phyloP scores from a whole-genome alignment of 1,140 invertebrate genomes.

The Teleogryllus occipitalis region DNA sequence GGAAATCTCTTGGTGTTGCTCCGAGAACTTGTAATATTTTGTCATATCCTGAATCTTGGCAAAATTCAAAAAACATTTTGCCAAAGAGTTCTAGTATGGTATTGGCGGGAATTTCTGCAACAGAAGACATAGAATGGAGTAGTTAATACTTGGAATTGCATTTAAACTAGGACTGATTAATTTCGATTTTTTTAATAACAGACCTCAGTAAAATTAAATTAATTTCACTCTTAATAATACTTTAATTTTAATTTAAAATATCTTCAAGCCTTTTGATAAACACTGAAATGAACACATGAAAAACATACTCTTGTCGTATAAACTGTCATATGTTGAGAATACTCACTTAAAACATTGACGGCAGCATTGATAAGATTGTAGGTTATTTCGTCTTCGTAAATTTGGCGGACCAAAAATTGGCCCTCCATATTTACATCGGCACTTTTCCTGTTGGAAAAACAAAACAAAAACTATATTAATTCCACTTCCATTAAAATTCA shows the following conservation, averaged over 20 bases:
- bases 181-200: neutral
- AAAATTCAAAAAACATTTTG: constrained; percentile 89
- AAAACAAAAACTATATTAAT: neutral
- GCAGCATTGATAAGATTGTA: constrained; percentile 89
- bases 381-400: constrained; percentile 91
- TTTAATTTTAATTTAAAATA: too few species aligned
- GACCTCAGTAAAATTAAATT: too few species aligned
- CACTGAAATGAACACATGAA: too few species aligned
- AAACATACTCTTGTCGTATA: neutral
- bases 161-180: neutral
- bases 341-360: constrained; percentile 81
- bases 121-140: constrained; percentile 20
- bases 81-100: constrained; percentile 88
- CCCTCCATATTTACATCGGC: constrained; percentile 90
- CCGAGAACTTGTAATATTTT: constrained; percentile 87
- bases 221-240: too few species aligned
- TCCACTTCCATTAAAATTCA: too few species aligned
- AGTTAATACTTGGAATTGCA: neutral
- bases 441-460: constrained; percentile 61
- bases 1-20: constrained; percentile 83
- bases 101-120: constrained; percentile 79
- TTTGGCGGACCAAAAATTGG: constrained; percentile 85
- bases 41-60: constrained; percentile 88
- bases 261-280: too few species aligned
- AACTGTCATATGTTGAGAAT: neutral